These are phyloP conservation scores for Spea hammondii DNA, from an alignment of 2,797 vertebrate species.

Conservation along the genomic window DNA sequence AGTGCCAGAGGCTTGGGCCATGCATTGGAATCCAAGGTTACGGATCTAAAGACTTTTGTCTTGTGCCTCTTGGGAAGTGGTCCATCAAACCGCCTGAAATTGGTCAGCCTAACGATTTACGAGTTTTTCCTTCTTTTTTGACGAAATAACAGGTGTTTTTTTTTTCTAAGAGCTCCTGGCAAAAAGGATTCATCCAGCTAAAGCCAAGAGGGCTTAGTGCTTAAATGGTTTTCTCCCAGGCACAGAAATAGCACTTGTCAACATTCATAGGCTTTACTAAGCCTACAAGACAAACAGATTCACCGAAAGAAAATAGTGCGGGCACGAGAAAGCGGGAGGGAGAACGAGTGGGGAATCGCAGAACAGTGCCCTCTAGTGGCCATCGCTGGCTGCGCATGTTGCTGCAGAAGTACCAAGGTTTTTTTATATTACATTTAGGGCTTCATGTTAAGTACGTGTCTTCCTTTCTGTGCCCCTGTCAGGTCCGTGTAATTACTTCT, in stretches of 20 bases:
- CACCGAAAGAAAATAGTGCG: fast-evolving
- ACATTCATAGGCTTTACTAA: constrained; percentile 55
- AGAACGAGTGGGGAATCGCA: not conserved
- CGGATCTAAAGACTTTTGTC: constrained; percentile 30
- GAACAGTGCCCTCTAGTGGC: constrained; percentile 27
- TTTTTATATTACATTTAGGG: not conserved
- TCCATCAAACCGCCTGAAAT: constrained; percentile 53
- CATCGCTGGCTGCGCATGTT: not conserved
- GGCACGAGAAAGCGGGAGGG: fast-evolving
- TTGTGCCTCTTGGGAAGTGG: constrained; percentile 53
- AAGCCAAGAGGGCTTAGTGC: constrained; percentile 66
- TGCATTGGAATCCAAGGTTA: not conserved
- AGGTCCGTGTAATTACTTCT: constrained; percentile 32
- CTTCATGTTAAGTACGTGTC: not conserved
- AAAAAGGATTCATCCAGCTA: constrained; percentile 56
- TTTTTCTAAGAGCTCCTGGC: constrained; percentile 53
- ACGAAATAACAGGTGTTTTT: constrained; percentile 60
- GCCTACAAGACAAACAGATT: constrained; percentile 64
- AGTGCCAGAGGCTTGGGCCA: not conserved
- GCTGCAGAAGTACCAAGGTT: not conserved
- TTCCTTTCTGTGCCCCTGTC: constrained; percentile 10
- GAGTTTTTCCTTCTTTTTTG: constrained; percentile 62
- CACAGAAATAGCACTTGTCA: constrained; percentile 67
- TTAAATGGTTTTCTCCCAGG: constrained; percentile 71
- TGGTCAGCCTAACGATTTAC: constrained; percentile 63